Conservation (phyloP, 2,113 vertebrate species). For the Probosciger aterrimus region DNA sequence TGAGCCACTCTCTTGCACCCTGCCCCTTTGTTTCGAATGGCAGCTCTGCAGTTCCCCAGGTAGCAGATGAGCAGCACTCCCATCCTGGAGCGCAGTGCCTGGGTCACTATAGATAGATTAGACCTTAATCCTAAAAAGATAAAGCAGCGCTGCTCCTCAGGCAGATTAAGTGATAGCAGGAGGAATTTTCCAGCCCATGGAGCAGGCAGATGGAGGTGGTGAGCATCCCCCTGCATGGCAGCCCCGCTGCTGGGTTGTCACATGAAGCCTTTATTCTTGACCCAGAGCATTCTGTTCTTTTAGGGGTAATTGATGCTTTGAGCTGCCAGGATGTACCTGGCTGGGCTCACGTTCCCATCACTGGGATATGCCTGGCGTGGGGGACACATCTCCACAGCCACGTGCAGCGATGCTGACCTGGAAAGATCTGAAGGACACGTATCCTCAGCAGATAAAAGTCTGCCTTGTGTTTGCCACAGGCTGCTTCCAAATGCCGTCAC, state of each 20-base stretch:
- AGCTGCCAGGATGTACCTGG: neutral
- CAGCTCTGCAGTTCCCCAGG: neutral
- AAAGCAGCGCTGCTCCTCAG: neutral
- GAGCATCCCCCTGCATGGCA: neutral
- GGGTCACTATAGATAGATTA: neutral
- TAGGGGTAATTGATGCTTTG: neutral
- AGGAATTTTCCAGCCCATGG: neutral
- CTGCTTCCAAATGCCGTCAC: neutral
- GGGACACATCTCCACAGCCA: neutral
- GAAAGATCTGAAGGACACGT: neutral
- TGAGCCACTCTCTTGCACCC: neutral
- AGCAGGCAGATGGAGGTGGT: neutral
- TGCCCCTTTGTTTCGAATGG: neutral
- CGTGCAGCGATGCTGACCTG: neutral
- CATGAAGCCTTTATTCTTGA: neutral
- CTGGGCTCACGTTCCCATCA: rapidly evolving
- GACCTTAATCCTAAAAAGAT: neutral
- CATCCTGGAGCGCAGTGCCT: neutral
- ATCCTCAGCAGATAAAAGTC: neutral
- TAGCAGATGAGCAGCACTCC: neutral
- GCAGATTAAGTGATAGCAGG: neutral
- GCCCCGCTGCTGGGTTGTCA: neutral
- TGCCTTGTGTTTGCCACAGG: neutral
- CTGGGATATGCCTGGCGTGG: neutral
- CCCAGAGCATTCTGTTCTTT: neutral